phyloP scores from a whole-genome alignment of 2,888 invertebrate species.

The Xestia sexstrigata region DNA sequence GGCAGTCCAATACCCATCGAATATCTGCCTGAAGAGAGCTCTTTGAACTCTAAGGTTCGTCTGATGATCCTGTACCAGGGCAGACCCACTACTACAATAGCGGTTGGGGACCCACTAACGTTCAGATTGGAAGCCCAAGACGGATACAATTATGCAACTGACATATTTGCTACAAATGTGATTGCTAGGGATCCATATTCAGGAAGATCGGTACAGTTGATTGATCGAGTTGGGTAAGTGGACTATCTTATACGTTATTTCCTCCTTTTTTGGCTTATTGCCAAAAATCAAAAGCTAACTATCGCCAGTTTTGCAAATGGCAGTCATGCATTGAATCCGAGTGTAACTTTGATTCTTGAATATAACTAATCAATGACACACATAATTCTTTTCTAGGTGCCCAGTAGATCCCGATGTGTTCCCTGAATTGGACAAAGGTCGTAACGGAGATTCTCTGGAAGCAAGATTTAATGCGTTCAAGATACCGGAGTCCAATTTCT shows the following conservation, averaged over 20 bases:
- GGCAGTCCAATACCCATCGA: slow-evolving; percentile 98
- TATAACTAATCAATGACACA: not conserved
- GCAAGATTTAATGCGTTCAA: slow-evolving; percentile 98
- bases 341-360: too few relatives aligned
- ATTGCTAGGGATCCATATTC: slow-evolving; percentile 98
- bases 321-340: not conserved
- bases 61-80: slow-evolving; percentile 97
- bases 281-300: not conserved
- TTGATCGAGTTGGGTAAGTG: slow-evolving; percentile 96
- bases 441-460: slow-evolving; percentile 96
- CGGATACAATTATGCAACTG: slow-evolving; percentile 96
- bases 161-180: slow-evolving; percentile 98
- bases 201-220: slow-evolving; percentile 96
- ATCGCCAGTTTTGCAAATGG: not conserved
- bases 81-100: slow-evolving; percentile 97
- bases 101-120: slow-evolving; percentile 97
- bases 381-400: slow-evolving; percentile 90
- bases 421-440: slow-evolving; percentile 96
- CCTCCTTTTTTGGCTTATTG: not conserved
- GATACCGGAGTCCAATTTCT: slow-evolving; percentile 98
- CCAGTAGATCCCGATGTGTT: slow-evolving; percentile 98
- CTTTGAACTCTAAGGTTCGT: slow-evolving; percentile 96
- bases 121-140: slow-evolving; percentile 97
- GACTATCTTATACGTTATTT: not conserved
- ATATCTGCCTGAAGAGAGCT: slow-evolving; percentile 97